Evolutionary conservation across 2,888 invertebrate species (phyloP).

Genomic region (Salticus scenicus): DNA sequence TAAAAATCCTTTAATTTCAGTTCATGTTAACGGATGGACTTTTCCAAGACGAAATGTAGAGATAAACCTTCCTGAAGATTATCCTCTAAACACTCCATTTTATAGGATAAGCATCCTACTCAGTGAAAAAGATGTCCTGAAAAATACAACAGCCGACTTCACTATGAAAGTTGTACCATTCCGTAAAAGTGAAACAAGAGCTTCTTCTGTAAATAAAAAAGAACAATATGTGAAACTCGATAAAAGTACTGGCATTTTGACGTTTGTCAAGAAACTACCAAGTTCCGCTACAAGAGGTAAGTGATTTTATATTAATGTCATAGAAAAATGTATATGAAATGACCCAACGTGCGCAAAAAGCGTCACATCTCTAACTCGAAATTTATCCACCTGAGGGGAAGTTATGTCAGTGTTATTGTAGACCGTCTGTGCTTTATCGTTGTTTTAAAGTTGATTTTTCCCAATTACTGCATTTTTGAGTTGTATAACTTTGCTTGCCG

Average conservation of each 20-base stretch:
- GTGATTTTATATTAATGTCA: no score
- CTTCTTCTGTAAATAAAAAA: neutral
- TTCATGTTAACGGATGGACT: neutral
- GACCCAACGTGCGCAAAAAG: no score
- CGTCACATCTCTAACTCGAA: no score
- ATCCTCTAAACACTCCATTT: neutral
- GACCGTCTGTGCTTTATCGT: no score
- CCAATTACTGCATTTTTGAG: no score
- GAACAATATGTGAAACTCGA: neutral
- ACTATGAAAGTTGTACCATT: neutral
- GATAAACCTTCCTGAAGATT: neutral
- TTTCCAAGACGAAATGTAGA: neutral
- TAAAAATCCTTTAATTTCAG: neutral
- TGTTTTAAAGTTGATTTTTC: no score
- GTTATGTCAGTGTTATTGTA: no score
- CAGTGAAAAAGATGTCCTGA: neutral
- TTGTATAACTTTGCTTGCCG: no score
- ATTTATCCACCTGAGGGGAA: no score
- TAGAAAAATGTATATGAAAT: no score
- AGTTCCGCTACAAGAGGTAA: neutral
- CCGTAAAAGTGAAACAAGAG: neutral
- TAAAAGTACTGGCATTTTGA: neutral
- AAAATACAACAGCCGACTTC: neutral
- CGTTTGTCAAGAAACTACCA: neutral
- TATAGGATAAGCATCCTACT: neutral